These are phyloP conservation scores for Eristalis arbustorum DNA, from an alignment of 2,888 invertebrate species.

Conservation along the genomic window DNA sequence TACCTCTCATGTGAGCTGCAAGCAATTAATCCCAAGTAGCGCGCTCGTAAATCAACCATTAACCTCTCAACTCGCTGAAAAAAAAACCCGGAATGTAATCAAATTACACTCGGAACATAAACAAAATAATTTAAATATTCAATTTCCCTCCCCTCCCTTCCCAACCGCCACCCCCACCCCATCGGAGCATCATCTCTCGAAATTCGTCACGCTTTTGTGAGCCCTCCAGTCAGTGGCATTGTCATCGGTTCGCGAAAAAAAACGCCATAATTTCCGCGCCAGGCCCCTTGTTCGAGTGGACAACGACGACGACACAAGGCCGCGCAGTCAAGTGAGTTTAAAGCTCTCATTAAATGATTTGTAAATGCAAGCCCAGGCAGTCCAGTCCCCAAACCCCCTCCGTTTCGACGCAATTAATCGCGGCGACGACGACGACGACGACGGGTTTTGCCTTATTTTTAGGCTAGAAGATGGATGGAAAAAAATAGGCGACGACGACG, in stretches of 20 bases:
- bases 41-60: constrained; percentile 26
- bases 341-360: constrained; percentile 42
- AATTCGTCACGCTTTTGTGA: constrained; percentile 50
- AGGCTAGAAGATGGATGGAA: background rate
- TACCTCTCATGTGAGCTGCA: background rate
- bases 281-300: constrained; percentile 37
- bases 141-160: background rate
- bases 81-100: constrained; percentile 19
- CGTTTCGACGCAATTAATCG: constrained; percentile 25
- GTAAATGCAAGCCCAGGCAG: constrained; percentile 33
- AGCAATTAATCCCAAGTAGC: constrained; percentile 18
- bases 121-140: constrained; percentile 47
- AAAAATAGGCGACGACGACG: background rate
- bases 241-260: background rate
- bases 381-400: too few relatives aligned
- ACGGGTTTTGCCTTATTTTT: constrained; percentile 17
- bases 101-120: constrained; percentile 44
- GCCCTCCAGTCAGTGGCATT: constrained; percentile 17
- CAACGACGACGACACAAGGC: constrained; percentile 33
- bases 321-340: constrained; percentile 54
- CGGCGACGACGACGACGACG: background rate
- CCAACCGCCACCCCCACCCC: background rate
- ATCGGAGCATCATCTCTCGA: background rate
- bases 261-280: constrained; percentile 27
- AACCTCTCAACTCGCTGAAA: background rate